Conservation (phyloP, 2,888 invertebrate genomes). For the Drosophila algonquin region DNA sequence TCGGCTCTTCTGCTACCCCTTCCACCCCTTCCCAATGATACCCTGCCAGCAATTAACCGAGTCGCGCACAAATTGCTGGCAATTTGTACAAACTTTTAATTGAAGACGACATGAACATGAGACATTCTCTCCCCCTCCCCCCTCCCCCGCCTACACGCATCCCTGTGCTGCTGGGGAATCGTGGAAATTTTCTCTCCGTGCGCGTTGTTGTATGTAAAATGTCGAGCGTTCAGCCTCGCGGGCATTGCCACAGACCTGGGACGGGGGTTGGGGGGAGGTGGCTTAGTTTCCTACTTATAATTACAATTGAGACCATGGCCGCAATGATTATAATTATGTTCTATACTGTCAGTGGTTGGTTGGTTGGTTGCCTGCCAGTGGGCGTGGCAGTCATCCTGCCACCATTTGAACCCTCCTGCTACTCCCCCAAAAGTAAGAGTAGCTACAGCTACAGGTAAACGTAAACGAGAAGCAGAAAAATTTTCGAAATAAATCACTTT, state of each 20-base stretch:
- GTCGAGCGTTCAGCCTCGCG: slow-evolving; percentile 69
- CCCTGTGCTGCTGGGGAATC: slow-evolving; percentile 7
- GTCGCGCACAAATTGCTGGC: slow-evolving; percentile 51
- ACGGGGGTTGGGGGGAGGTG: not conserved
- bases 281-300: slow-evolving; percentile 65
- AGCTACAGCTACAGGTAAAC: slow-evolving; percentile 69
- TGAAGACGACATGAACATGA: slow-evolving; percentile 46
- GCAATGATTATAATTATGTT: slow-evolving; percentile 81
- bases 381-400: slow-evolving; percentile 10
- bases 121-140: slow-evolving; percentile 22
- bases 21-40: slow-evolving; percentile 22
- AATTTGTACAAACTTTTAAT: slow-evolving; percentile 50
- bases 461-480: slow-evolving; percentile 49
- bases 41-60: slow-evolving; percentile 47
- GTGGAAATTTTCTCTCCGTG: slow-evolving; percentile 46
- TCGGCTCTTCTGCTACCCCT: slow-evolving; percentile 6
- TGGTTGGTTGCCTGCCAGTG: slow-evolving; percentile 46
- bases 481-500: slow-evolving; percentile 73
- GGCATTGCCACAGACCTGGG: slow-evolving; percentile 58
- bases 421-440: slow-evolving; percentile 43
- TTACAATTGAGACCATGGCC: slow-evolving; percentile 71
- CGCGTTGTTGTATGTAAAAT: slow-evolving; percentile 69
- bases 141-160: slow-evolving; percentile 1
- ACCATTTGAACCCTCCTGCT: not conserved
- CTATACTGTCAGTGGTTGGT: slow-evolving; percentile 61